Conservation (phyloP, 2,797 vertebrate genomes). For the Ptychobarbus kaznakovi region DNA sequence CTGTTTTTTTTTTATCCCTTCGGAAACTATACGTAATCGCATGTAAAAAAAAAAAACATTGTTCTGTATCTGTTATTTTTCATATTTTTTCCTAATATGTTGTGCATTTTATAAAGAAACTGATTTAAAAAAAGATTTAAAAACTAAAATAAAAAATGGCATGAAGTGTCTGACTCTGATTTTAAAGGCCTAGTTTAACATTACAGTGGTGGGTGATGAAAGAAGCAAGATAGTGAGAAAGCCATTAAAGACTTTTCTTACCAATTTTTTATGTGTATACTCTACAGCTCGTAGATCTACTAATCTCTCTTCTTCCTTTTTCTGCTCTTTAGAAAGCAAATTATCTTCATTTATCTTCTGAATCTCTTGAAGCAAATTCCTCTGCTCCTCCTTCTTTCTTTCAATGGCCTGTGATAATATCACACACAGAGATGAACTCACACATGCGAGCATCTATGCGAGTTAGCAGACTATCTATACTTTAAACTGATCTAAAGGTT, state of each 20-base stretch:
- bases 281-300: slow-evolving; percentile 79
- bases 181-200: not conserved
- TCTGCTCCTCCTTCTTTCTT: slow-evolving; percentile 75
- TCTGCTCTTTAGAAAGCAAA: slow-evolving; percentile 73
- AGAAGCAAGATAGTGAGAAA: not conserved
- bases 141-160: no score
- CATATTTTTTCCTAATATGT: no score
- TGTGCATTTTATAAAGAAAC: no score
- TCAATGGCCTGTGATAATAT: slow-evolving; percentile 77
- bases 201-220: not conserved
- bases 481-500: not conserved
- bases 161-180: no score
- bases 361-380: slow-evolving; percentile 80
- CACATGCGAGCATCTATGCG: not conserved
- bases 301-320: slow-evolving; percentile 80
- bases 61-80: no score
- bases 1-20: no score
- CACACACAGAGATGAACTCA: slow-evolving; percentile 25
- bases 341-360: slow-evolving; percentile 80
- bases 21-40: no score
- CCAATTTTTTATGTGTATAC: slow-evolving; percentile 84
- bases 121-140: no score
- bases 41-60: no score
- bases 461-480: not conserved
- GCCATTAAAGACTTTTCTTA: slow-evolving; percentile 56